phyloP scores from a whole-genome alignment of 2,888 invertebrate species.

The Strigamia maritima region DNA sequence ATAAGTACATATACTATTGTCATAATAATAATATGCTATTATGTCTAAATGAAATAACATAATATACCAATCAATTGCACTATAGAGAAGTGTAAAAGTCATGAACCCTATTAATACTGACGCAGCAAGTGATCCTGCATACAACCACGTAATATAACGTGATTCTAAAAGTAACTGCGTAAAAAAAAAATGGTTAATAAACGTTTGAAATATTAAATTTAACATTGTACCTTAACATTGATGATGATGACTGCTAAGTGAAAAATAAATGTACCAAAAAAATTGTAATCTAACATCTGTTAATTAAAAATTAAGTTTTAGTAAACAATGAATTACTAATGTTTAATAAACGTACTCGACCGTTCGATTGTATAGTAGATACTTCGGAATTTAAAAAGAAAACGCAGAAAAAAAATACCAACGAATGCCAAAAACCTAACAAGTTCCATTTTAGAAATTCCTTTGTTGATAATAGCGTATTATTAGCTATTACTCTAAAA shows the following conservation, averaged over 20 bases:
- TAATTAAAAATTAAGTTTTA: neutral
- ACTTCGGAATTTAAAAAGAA: conserved; percentile 44
- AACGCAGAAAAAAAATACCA: conserved; percentile 62
- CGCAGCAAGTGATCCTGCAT: conserved; percentile 57
- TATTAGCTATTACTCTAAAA: conserved; percentile 52
- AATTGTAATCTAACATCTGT: conserved; percentile 43
- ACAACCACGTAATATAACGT: conserved; percentile 60
- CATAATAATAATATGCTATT: too few relatives aligned
- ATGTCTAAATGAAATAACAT: too few relatives aligned
- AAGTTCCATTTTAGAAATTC: conserved; percentile 63
- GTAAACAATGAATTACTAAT: neutral
- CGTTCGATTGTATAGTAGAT: conserved; percentile 43
- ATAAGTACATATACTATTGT: neutral
- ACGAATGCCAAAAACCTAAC: conserved; percentile 63
- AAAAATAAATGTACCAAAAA: conserved; percentile 62
- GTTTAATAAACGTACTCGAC: conserved; percentile 42
- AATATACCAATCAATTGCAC: conserved; percentile 48
- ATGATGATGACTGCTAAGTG: conserved; percentile 60
- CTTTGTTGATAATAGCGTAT: conserved; percentile 62
- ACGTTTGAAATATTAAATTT: neutral
- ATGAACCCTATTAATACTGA: conserved; percentile 60
- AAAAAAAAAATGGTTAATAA: neutral
- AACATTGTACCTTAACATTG: conserved; percentile 57
- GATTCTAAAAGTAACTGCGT: conserved; percentile 60
- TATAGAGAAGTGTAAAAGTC: conserved; percentile 59